Evolutionary conservation across 2,888 invertebrate species (phyloP), one percentile per base, ranked within the genome.

Genomic region (Odontocolon sp.): DNA sequence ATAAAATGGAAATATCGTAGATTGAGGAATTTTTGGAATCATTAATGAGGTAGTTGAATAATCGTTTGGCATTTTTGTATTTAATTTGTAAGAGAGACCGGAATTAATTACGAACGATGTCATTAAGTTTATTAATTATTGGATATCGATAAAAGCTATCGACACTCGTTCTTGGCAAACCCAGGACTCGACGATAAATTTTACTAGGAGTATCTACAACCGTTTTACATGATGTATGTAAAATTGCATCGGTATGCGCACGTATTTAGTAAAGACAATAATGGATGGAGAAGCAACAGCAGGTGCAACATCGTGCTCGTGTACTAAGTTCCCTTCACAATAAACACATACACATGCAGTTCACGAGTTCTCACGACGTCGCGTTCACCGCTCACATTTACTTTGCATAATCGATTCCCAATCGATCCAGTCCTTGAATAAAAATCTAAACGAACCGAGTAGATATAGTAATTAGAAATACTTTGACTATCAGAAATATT

Each of bases 321-420:
- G 3, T 21, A 4, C 16, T 8, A 23, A 33, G n/a, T 47, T 47
- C 45, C 45, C 33, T 6, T 18, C 9, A 36, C 38, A 8, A 57
- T 18, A 36, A 33, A 56, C 33, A 23, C 38, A 9, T 4, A 11
- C 23, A 21, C 40, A 56, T 40, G 50, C 71, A 33, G 56, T 59
- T 56, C 21, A 11, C 56, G 47, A 54, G 8, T 33, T 56, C 54
- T 42, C 52, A 42, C 54, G 54, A 64, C 36, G 38, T 14, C 21
- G 11, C 52, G 42, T 61, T 26, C 42, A 71, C 59, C 61, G 47
- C 71, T 67, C 59, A 50, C 50, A 56, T 76, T 71, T 38, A 57
- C 42, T 77, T 72, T 77, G 63, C 77, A 77, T 77, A 77, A 77
- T 77, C 72, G 71, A 77, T 64, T 77, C 36, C 38, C 42, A 21